A percentile compares a stretch with the other conserved stretches of the same genome.
Evolutionary conservation across 2,113 vertebrate species (phyloP).

Genomic region (Cryptoleucopteryx plumbea): DNA sequence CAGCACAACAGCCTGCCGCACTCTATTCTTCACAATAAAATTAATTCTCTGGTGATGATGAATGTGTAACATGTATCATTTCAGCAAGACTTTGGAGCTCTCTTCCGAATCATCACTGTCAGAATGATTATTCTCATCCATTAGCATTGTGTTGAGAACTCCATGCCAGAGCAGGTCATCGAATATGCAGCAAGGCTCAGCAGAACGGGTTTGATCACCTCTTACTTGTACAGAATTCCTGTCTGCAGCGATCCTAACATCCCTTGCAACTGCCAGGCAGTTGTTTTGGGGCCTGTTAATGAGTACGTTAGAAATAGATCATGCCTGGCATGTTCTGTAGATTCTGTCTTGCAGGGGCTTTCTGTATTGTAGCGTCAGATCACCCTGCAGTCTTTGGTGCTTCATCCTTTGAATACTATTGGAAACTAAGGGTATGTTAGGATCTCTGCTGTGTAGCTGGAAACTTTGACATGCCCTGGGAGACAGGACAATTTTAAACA

Average conservation of each 20-base stretch:
- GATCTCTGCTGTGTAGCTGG: neutral
- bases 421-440: neutral
- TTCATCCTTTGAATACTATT: neutral
- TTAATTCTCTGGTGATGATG: neutral
- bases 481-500: neutral
- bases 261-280: neutral
- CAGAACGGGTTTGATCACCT: neutral
- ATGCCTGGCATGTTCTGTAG: neutral
- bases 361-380: neutral
- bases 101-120: conserved; percentile 8
- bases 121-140: conserved; percentile 35
- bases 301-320: neutral
- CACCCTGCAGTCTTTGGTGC: neutral
- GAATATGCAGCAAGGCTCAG: neutral
- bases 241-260: neutral
- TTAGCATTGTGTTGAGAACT: neutral
- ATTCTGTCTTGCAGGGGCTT: neutral
- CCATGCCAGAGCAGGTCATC: neutral
- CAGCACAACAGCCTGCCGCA: neutral
- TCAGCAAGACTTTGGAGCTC: conserved; percentile 11
- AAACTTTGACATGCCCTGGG: neutral
- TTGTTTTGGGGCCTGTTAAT: neutral
- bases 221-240: neutral
- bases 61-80: conserved; percentile 22
- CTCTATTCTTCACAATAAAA: conserved; percentile 21